Conservation (phyloP, 2,113 vertebrate species). For the Triplophysa rosa region DNA sequence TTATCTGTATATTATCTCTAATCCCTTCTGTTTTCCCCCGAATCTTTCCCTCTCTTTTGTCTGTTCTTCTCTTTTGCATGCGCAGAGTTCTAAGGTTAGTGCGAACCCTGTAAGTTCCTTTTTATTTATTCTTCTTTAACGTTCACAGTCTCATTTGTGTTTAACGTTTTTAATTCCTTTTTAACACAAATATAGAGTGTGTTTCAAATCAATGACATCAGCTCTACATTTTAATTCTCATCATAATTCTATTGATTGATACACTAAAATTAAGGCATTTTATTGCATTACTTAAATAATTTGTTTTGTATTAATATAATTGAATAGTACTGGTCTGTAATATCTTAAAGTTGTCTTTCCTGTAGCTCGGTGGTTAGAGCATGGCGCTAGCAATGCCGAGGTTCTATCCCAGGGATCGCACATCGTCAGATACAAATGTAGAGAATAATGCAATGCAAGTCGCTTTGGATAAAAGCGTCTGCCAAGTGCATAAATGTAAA, state of each 20-base stretch:
- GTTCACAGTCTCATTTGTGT: slow-evolving; percentile 53
- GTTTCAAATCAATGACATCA: slow-evolving; percentile 16
- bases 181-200: slow-evolving; percentile 23
- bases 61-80: slow-evolving; percentile 87
- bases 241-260: background rate
- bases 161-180: slow-evolving; percentile 42
- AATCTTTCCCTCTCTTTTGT: slow-evolving; percentile 76
- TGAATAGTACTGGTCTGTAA: too few relatives aligned
- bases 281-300: too few relatives aligned
- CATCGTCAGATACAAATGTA: too few relatives aligned
- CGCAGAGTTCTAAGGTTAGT: slow-evolving; percentile 99
- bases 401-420: too few relatives aligned
- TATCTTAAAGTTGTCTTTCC: too few relatives aligned
- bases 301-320: too few relatives aligned
- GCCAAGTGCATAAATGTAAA: too few relatives aligned
- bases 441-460: too few relatives aligned
- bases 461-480: too few relatives aligned
- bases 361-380: too few relatives aligned
- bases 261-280: too few relatives aligned
- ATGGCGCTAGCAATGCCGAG: too few relatives aligned
- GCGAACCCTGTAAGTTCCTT: slow-evolving; percentile 89
- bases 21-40: slow-evolving; percentile 61
- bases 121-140: slow-evolving; percentile 76
- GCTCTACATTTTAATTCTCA: background rate
- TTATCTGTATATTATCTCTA: slow-evolving; percentile 28